phyloP scores from a whole-genome alignment of 2,888 invertebrate species.

The Oxystoma pomonae region DNA sequence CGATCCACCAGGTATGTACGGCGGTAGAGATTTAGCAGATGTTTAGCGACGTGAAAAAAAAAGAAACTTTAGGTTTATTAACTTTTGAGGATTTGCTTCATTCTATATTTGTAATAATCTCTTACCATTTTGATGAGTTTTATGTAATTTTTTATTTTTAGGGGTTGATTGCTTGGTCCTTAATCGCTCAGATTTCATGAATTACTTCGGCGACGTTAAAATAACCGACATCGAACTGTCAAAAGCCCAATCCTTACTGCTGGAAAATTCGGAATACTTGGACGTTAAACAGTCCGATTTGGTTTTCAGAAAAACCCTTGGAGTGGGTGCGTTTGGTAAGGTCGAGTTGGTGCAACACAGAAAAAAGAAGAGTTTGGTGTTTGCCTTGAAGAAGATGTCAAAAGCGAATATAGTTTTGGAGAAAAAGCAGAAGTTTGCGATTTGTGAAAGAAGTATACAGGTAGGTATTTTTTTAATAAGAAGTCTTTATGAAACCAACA shows the following conservation, averaged over 20 bases:
- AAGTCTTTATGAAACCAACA: too few species aligned
- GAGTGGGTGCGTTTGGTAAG: slow-evolving; percentile 69
- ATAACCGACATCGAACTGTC: slow-evolving; percentile 42
- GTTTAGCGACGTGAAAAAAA: too few species aligned
- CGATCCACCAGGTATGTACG: slow-evolving; percentile 59
- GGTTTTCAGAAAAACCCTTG: slow-evolving; percentile 78
- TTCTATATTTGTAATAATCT: too few species aligned
- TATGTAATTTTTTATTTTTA: neutral
- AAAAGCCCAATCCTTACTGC: slow-evolving; percentile 22
- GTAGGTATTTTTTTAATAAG: slow-evolving; percentile 83
- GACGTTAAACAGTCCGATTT: slow-evolving; percentile 73
- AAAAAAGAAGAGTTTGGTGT: slow-evolving; percentile 55
- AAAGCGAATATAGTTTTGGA: slow-evolving; percentile 86
- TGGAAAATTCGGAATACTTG: slow-evolving; percentile 52
- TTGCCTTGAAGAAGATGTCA: slow-evolving; percentile 84
- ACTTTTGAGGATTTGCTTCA: too few species aligned
- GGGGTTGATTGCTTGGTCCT: slow-evolving; percentile 82
- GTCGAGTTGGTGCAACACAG: slow-evolving; percentile 47
- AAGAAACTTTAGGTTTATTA: too few species aligned
- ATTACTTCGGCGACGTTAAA: slow-evolving; percentile 76
- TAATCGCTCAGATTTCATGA: slow-evolving; percentile 73
- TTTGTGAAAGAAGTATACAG: slow-evolving; percentile 82
- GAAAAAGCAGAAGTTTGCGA: slow-evolving; percentile 84
- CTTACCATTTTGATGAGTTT: too few species aligned
- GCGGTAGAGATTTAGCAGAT: too few species aligned